Base-by-base conservation (phyloP, 2,797 vertebrate species). In the Mus caroli region DNA sequence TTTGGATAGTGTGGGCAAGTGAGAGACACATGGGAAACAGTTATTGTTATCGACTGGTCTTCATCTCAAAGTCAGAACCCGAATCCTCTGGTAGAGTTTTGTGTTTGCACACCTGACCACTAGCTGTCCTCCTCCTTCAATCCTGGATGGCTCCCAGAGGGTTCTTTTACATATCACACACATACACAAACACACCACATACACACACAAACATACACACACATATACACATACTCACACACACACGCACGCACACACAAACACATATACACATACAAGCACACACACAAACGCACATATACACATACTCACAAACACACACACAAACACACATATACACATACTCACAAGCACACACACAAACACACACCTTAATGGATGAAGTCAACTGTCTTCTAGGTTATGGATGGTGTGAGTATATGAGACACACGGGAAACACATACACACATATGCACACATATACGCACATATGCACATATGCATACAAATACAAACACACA, bases 101-200 rank as follows among this genome's bases (percentile, higher is more conserved):
- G 28, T 90, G 43, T 43, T 43, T 83, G 22, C 46, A 73, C 40
- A 77, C 13, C n/a, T 80, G 62, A 75, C n/a, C 83, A 86, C 24
- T 52, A 31, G n/a, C 77, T 88, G 69, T 50, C 9, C 17, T 83
- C 75, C 54, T 71, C 75, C 50, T 56, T 75, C 12, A 43, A 64
- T 15, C 3, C 28, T 34, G 24, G 43, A 91, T 34, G 56, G 34
- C 54, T 92, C 50, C 80, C 34, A 77, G 31, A 87, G 34, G 80
- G 88, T 85, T 88, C 52, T 96, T 96, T 91, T 79, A 85, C 93
- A 26, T 31, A n/a, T n/a, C 50, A 50, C 50, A 50, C 9, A 50
- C 50, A 50, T 50, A 50, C 40, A 4, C 19, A 40, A 40, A 50
- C 14, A n/a, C 19, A 73, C 11, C 14, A n/a, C 19, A 73, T 3